These are phyloP conservation scores for Manis javanica DNA, from an alignment of 2,797 vertebrate species.

Conservation along the genomic window DNA sequence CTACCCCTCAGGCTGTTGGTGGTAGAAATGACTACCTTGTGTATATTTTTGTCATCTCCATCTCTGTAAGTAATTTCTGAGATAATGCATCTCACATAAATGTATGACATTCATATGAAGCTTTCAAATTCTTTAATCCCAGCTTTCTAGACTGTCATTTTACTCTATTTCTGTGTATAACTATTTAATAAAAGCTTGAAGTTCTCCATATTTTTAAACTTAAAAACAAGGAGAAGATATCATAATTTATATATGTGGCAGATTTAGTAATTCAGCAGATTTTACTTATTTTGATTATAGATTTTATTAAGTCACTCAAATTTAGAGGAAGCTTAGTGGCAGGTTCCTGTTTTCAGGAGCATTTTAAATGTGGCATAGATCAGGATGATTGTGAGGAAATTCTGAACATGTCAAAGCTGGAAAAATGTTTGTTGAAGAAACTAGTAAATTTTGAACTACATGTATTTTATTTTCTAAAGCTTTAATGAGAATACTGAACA, in stretches of 20 bases:
- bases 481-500: not conserved
- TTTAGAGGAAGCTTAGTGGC: not conserved
- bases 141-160: not conserved
- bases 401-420: not conserved
- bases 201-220: not conserved
- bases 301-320: not conserved
- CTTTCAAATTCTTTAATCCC: not conserved
- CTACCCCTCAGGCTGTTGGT: not conserved
- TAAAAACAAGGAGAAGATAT: not conserved
- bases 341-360: not conserved
- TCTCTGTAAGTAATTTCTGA: not conserved
- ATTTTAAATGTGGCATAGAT: not conserved
- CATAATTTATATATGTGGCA: not conserved
- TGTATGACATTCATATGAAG: not conserved
- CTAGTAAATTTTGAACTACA: not conserved
- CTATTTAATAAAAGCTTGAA: not conserved
- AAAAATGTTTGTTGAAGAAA: not conserved
- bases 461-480: constrained; percentile 15
- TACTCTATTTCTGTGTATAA: not conserved
- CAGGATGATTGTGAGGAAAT: not conserved
- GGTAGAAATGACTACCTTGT: not conserved
- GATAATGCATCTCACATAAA: not conserved
- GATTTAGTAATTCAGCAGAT: not conserved
- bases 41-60: not conserved
- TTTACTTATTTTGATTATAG: not conserved